A percentile compares a stretch with the other conserved stretches of the same genome.
phyloP scores from a whole-genome alignment of 2,888 invertebrate species.

The Clunio marinus region DNA sequence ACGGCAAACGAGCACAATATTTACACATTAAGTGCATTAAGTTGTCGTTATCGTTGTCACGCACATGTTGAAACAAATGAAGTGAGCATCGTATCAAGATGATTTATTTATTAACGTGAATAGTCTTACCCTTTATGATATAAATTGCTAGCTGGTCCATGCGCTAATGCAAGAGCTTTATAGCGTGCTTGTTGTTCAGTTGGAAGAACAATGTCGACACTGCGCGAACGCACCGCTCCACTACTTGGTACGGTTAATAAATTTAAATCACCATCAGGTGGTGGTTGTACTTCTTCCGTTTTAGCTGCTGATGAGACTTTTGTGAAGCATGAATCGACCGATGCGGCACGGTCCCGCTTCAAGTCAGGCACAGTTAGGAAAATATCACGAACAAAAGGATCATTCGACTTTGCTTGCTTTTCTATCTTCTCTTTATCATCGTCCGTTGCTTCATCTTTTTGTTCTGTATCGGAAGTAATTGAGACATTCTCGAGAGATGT shows the following conservation, averaged over 20 bases:
- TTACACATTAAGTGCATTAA: background rate
- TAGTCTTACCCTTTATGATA: conserved; percentile 36
- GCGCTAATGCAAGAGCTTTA: conserved; percentile 72
- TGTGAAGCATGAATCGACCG: conserved; percentile 82
- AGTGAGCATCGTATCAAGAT: too few relatives aligned
- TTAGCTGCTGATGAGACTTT: conserved; percentile 68
- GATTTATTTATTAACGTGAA: too few relatives aligned
- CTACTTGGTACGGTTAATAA: conserved; percentile 68
- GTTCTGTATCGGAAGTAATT: conserved; percentile 52
- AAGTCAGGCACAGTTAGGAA: conserved; percentile 78
- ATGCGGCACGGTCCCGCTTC: conserved; percentile 79
- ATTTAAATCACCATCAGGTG: conserved; percentile 57
- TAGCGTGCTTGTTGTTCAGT: conserved; percentile 80
- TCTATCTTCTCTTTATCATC: conserved; percentile 41
- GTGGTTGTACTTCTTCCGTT: conserved; percentile 65
- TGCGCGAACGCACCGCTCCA: conserved; percentile 68
- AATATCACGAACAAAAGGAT: conserved; percentile 61
- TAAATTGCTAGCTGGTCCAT: conserved; percentile 49
- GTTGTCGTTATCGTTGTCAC: too few relatives aligned
- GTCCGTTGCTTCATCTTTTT: conserved; percentile 37
- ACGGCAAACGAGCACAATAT: too few relatives aligned
- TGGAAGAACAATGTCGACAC: conserved; percentile 82
- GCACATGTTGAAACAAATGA: too few relatives aligned
- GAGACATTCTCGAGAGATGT: conserved; percentile 68
- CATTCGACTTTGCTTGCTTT: conserved; percentile 42